Percentiles rank a stretch among this genome's conserved stretches.
These are phyloP conservation scores for Steinernema khuongi DNA, from an alignment of 1,140 invertebrate species.

Conservation along the genomic window DNA sequence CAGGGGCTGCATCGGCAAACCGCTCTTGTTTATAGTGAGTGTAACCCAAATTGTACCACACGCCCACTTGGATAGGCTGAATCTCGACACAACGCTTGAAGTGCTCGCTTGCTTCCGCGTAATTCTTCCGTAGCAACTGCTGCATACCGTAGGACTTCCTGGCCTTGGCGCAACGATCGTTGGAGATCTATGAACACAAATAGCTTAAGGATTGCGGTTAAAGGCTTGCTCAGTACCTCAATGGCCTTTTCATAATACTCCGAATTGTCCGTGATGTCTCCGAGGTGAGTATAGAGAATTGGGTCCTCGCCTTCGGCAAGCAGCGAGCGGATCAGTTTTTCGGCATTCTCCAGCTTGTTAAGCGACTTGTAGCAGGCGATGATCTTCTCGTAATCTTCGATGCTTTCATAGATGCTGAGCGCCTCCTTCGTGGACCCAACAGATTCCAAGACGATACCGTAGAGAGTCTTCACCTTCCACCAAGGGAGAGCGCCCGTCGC, in stretches of 20 bases:
- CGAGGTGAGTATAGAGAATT: conserved; percentile 79
- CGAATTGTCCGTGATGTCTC: conserved; percentile 71
- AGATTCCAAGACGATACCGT: conserved; percentile 22
- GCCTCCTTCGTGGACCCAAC: conserved; percentile 61
- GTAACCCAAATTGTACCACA: conserved; percentile 81
- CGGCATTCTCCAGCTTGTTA: conserved; percentile 69
- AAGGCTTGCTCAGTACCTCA: conserved; percentile 65
- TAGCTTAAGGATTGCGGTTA: conserved; percentile 45
- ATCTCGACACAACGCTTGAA: conserved; percentile 74
- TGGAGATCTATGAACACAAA: conserved; percentile 31
- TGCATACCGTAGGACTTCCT: conserved; percentile 76
- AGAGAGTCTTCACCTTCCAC: conserved; percentile 28
- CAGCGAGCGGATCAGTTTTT: conserved; percentile 77
- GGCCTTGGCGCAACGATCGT: conserved; percentile 70
- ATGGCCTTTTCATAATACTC: conserved; percentile 80
- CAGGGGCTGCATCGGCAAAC: conserved; percentile 75
- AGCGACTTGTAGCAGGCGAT: conserved; percentile 80
- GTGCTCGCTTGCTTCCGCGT: conserved; percentile 71
- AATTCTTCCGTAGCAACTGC: conserved; percentile 69
- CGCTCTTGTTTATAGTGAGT: conserved; percentile 73
- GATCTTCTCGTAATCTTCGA: conserved; percentile 85
- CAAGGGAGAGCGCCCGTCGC: not conserved
- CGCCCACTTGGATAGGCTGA: conserved; percentile 72
- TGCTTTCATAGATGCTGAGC: conserved; percentile 73
- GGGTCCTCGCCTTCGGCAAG: conserved; percentile 74